phyloP scores from a whole-genome alignment of 2,797 vertebrate species.

The Hypotaenidia philippensis region DNA sequence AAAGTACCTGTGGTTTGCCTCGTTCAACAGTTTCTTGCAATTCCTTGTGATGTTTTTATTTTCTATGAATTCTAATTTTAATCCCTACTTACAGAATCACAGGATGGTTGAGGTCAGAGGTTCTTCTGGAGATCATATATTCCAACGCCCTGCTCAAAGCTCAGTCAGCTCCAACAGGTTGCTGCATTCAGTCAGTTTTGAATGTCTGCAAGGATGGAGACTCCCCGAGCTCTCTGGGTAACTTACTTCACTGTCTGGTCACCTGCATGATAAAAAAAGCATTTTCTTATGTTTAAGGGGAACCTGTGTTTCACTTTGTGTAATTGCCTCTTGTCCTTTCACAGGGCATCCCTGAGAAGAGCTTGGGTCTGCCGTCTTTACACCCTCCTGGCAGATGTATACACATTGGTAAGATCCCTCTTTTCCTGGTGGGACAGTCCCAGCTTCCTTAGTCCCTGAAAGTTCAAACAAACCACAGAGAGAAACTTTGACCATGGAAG shows the following conservation, averaged over 20 bases:
- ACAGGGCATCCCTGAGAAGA: not conserved
- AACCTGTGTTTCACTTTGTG: not conserved
- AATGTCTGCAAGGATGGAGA: not conserved
- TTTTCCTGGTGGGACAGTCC: not conserved
- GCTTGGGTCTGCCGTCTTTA: not conserved
- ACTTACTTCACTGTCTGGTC: not conserved
- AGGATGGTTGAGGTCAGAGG: not conserved
- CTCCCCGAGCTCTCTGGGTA: not conserved
- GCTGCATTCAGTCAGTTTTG: not conserved
- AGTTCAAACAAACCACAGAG: not conserved
- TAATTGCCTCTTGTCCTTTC: not conserved
- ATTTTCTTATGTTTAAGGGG: not conserved
- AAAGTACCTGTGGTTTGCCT: not conserved
- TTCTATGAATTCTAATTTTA: not conserved
- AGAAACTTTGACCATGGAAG: not conserved
- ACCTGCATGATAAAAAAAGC: not conserved
- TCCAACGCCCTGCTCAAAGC: not conserved
- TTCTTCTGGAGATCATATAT: not conserved
- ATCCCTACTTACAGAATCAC: not conserved
- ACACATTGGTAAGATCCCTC: not conserved
- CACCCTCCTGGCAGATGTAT: not conserved
- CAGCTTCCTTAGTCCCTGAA: not conserved
- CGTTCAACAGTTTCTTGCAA: not conserved
- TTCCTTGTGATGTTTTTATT: not conserved
- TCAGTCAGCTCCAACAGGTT: not conserved